phyloP scores from a whole-genome alignment of 2,113 vertebrate species.

The Eurystomus gularis region DNA sequence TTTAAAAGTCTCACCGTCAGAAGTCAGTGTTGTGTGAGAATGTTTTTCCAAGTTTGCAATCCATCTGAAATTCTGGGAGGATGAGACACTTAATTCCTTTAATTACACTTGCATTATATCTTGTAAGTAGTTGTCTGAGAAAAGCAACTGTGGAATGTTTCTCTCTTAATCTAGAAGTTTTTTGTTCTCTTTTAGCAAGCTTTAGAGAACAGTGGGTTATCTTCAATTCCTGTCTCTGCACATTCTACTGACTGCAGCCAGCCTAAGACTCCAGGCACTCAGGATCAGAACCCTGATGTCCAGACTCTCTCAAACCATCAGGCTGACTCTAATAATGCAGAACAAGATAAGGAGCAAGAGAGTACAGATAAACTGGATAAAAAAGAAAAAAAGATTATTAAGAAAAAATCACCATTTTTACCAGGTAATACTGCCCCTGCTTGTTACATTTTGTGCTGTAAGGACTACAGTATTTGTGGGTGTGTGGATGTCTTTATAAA shows the following conservation, averaged over 20 bases:
- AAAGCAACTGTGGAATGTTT: background rate
- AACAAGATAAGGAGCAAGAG: constrained; percentile 75
- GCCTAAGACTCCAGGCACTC: constrained; percentile 62
- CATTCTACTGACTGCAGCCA: constrained; percentile 77
- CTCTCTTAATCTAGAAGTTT: constrained; percentile 55
- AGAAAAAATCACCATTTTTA: constrained; percentile 91
- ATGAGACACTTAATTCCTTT: background rate
- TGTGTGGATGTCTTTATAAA: background rate
- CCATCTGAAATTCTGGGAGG: background rate
- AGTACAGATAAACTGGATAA: constrained; percentile 79
- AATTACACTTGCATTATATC: background rate
- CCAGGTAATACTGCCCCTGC: constrained; percentile 79
- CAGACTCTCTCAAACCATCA: constrained; percentile 61
- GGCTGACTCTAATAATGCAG: constrained; percentile 56
- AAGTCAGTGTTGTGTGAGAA: background rate
- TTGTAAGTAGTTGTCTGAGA: background rate
- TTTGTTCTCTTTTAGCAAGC: constrained; percentile 88
- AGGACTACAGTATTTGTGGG: background rate
- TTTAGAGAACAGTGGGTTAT: constrained; percentile 97
- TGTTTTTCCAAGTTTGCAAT: background rate
- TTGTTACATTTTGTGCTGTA: background rate
- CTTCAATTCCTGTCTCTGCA: constrained; percentile 85
- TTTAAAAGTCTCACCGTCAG: background rate
- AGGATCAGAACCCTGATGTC: constrained; percentile 59
- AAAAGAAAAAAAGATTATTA: constrained; percentile 89